These are phyloP conservation scores for Actinia equina DNA, from an alignment of 64 coral and sea anemone species.

Conservation along the genomic window DNA sequence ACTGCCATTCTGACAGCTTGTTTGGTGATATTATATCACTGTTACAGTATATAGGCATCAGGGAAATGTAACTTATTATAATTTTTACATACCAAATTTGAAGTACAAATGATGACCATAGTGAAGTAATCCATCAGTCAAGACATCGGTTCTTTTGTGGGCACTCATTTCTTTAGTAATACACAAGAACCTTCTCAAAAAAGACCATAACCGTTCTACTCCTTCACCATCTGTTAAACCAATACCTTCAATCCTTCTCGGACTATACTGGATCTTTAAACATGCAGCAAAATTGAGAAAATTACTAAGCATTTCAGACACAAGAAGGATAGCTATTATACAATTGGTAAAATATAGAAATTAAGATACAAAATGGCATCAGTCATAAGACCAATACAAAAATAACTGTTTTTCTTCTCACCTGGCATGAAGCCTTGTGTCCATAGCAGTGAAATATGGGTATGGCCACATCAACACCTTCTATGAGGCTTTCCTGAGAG, in stretches of 20 bases:
- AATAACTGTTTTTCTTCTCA: background rate
- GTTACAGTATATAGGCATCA: too few relatives aligned
- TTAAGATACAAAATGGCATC: too few relatives aligned
- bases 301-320: background rate
- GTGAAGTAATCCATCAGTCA: slow-evolving; percentile 64
- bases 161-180: slow-evolving; percentile 70
- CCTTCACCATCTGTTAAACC: slow-evolving; percentile 73
- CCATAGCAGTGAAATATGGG: slow-evolving; percentile 6
- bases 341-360: too few relatives aligned
- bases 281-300: slow-evolving; percentile 9
- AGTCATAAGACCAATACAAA: too few relatives aligned
- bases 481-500: background rate
- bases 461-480: background rate
- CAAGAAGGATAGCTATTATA: background rate
- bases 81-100: slow-evolving; percentile 58
- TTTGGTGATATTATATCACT: too few relatives aligned
- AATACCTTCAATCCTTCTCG: slow-evolving; percentile 44
- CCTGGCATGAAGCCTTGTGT: slow-evolving; percentile 6
- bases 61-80: background rate
- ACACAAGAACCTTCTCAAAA: slow-evolving; percentile 49
- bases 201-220: slow-evolving; percentile 80
- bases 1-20: too few relatives aligned
- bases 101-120: slow-evolving; percentile 48
- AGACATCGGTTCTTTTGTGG: slow-evolving; percentile 64
- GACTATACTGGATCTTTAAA: slow-evolving; percentile 60